Percentiles rank a stretch among this genome's conserved stretches.
Evolutionary conservation across 2,113 vertebrate species (phyloP).

Genomic region (Verasper variegatus): DNA sequence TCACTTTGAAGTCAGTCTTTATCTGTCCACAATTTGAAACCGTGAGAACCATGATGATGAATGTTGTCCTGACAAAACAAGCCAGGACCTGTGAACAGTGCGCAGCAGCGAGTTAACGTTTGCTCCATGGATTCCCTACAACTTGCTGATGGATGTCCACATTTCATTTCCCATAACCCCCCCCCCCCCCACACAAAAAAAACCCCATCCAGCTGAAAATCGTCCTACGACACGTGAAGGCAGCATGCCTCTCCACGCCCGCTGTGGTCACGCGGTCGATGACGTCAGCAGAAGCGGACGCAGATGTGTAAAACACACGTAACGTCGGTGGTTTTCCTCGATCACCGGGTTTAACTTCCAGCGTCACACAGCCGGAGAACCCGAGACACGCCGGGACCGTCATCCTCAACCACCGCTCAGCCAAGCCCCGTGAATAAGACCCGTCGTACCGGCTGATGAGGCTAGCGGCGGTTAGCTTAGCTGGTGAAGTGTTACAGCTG

Average conservation of each 20-base stretch:
- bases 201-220: background rate
- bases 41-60: too few species aligned
- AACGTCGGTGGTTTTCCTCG: constrained; percentile 14
- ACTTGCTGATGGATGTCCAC: too few species aligned
- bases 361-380: background rate
- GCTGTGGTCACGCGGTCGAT: constrained; percentile 40
- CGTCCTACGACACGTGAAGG: constrained; percentile 19
- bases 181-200: background rate
- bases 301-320: constrained; percentile 12
- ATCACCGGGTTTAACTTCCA: background rate
- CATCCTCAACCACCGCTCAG: background rate
- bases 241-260: background rate
- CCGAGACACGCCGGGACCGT: background rate
- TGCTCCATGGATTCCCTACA: too few species aligned
- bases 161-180: too few species aligned
- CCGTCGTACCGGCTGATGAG: background rate
- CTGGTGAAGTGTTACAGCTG: constrained; percentile 31
- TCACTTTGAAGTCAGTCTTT: too few species aligned
- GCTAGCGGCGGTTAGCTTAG: constrained; percentile 44
- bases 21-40: too few species aligned
- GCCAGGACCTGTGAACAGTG: too few species aligned
- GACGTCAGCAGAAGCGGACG: constrained; percentile 43
- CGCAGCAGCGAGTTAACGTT: too few species aligned
- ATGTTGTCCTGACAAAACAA: too few species aligned
- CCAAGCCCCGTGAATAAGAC: too few species aligned